Conservation (phyloP, 2,888 invertebrate genomes). For the Isoperla grammatica region DNA sequence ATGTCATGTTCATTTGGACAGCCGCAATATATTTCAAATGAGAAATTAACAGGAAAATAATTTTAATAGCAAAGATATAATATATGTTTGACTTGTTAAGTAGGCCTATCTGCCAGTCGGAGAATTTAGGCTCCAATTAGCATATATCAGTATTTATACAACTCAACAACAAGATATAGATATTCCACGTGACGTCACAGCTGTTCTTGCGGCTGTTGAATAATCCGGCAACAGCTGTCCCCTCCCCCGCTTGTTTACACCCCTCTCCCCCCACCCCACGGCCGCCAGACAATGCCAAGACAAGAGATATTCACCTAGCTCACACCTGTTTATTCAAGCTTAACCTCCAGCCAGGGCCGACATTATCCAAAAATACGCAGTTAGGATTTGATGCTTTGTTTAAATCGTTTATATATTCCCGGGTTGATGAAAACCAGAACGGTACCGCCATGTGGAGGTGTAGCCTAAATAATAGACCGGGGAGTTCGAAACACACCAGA, state of each 20-base stretch:
- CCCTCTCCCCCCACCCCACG: slow-evolving; percentile 17
- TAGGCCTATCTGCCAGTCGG: neutral
- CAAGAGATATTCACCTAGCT: slow-evolving; percentile 12
- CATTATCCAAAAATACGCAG: slow-evolving; percentile 24
- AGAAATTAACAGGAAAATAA: too few relatives aligned
- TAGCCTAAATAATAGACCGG: too few relatives aligned
- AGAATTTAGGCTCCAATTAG: slow-evolving; percentile 13
- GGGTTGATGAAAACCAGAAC: slow-evolving; percentile 15
- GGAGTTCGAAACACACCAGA: too few relatives aligned
- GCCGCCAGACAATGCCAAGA: too few relatives aligned
- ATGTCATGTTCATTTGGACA: too few relatives aligned
- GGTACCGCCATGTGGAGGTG: neutral
- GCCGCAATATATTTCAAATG: too few relatives aligned
- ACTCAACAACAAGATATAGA: neutral
- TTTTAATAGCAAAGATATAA: too few relatives aligned
- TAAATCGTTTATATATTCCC: neutral
- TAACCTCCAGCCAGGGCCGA: slow-evolving; percentile 18
- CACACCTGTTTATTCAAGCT: slow-evolving; percentile 27
- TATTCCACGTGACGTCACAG: slow-evolving; percentile 3
- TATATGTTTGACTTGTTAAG: too few relatives aligned
- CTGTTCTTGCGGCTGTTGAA: slow-evolving; percentile 18
- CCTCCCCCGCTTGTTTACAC: slow-evolving; percentile 25
- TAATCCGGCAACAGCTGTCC: slow-evolving; percentile 24
- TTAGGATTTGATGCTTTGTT: slow-evolving; percentile 19
- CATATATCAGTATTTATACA: slow-evolving; percentile 5